These are phyloP conservation scores for Pelochelys cantorii DNA, from an alignment of 2,797 vertebrate species.

Conservation along the genomic window DNA sequence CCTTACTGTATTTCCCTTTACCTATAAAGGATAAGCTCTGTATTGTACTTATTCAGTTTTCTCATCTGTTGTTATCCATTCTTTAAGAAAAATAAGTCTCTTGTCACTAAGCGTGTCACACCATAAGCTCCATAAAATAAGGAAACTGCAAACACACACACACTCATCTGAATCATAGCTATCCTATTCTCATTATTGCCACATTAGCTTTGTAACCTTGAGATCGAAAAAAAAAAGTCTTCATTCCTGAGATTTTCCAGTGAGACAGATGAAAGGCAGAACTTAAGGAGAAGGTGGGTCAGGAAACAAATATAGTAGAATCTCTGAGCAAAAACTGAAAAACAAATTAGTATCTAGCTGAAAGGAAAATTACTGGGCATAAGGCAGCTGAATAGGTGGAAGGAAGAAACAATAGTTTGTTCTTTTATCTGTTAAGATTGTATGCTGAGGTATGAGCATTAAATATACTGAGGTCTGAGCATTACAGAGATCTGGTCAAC, in stretches of 20 bases:
- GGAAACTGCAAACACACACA: fast-evolving
- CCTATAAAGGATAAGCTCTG: not conserved
- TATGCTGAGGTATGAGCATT: fast-evolving
- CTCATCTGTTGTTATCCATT: not conserved
- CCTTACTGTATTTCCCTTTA: fast-evolving
- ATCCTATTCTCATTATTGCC: fast-evolving
- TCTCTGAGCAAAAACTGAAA: not conserved
- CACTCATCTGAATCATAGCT: not conserved
- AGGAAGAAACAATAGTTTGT: not conserved
- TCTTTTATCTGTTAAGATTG: fast-evolving
- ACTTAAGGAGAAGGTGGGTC: not conserved
- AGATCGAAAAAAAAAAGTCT: not conserved
- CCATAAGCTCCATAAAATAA: not conserved
- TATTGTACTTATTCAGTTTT: not conserved
- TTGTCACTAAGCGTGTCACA: not conserved
- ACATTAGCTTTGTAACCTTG: not conserved
- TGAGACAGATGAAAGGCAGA: not conserved
- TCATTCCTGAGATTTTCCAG: not conserved
- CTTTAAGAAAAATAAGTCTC: not conserved
- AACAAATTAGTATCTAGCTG: fast-evolving
- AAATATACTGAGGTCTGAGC: fast-evolving
- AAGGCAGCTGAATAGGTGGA: not conserved
- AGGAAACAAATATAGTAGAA: not conserved
- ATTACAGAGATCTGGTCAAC: fast-evolving
- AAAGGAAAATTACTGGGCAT: not conserved